Base-by-base conservation (phyloP, 2,888 invertebrate species). In the Metacarcinus magister region DNA sequence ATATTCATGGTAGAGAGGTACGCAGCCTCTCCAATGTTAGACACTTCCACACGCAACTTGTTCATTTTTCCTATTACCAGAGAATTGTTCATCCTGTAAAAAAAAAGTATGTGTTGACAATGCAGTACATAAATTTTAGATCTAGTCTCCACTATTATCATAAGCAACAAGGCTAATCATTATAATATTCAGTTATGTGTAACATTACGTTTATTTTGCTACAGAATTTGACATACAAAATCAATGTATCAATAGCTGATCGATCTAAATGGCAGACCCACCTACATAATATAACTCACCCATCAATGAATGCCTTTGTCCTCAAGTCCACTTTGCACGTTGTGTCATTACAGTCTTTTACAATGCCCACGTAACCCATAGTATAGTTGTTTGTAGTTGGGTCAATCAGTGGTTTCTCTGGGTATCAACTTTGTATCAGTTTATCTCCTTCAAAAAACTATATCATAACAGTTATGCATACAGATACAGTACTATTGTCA, bases 11-110 rank as follows among this genome's bases (percentile, higher is more conserved):
- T 96, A 28, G 97, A 96, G 44, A 96, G 96, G 92, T 96, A 97
- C 19, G 95, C 97, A 7, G 97, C 95, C 87, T 97, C 97, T 8
- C 97, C 97, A 44, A n/a, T 16, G 90, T 97, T 97, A 48, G 48
- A 91, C n/a, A 97, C 96, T 10, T 54, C 44, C 46, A 96, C 96
- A 39, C 91, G 89, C 93, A 97, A 95, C 19, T 89, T 96, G 87
- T 95, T 95, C 7, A 60, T 93, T 2, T 60, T 46, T 32, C 96
- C 96, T 43, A 96, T 93, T 13, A 94, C 87, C 43, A 96, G 46
- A 28, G 10, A n/a, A 28, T 75, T 28, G 8, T 75, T 23, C n/a
- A 10, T 10, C 75, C 75, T 75, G 75, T 10, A 75, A 75, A 8
- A 75, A n/a, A 75, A 75, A 60, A 23, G 60, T 60, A 60, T 19